These are phyloP conservation scores for Microplitis mediator DNA, from an alignment of 1,140 invertebrate species.

Conservation along the genomic window DNA sequence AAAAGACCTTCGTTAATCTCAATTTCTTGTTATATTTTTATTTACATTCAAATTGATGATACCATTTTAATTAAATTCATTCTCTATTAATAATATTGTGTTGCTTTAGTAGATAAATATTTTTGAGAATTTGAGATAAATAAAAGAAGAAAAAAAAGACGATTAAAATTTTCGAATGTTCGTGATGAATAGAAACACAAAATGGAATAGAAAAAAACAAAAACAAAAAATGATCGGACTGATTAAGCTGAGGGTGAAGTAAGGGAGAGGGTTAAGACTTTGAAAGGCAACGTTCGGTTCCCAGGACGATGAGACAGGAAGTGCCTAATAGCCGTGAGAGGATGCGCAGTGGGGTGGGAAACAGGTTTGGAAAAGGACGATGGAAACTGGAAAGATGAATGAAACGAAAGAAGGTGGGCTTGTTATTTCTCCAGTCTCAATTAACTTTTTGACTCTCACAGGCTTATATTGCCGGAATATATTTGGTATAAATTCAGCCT, in stretches of 20 bases:
- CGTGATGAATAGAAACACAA: background rate
- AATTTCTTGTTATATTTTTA: background rate
- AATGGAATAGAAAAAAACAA: background rate
- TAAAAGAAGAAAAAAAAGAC: background rate
- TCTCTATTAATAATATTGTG: background rate
- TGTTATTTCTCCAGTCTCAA: conserved; percentile 32
- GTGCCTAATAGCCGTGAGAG: conserved; percentile 61
- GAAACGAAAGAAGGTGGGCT: conserved; percentile 22
- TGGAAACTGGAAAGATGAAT: conserved; percentile 38
- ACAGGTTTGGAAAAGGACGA: conserved; percentile 35
- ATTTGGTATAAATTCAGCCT: background rate
- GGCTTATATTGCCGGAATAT: background rate
- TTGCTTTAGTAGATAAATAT: background rate
- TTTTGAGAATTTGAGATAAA: background rate
- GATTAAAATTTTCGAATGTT: background rate
- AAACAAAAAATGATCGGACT: background rate
- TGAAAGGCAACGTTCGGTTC: conserved; percentile 47
- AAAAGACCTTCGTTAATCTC: conserved; percentile 4
- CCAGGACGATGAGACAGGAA: conserved; percentile 56
- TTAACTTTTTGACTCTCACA: conserved; percentile 43
- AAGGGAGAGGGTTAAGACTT: conserved; percentile 21
- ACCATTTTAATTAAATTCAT: conserved; percentile 5
- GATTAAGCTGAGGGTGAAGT: conserved; percentile 18
- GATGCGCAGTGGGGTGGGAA: conserved; percentile 43
- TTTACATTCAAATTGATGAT: background rate